Conservation (phyloP, 1,140 invertebrate genomes). For the Drosophila miranda region DNA sequence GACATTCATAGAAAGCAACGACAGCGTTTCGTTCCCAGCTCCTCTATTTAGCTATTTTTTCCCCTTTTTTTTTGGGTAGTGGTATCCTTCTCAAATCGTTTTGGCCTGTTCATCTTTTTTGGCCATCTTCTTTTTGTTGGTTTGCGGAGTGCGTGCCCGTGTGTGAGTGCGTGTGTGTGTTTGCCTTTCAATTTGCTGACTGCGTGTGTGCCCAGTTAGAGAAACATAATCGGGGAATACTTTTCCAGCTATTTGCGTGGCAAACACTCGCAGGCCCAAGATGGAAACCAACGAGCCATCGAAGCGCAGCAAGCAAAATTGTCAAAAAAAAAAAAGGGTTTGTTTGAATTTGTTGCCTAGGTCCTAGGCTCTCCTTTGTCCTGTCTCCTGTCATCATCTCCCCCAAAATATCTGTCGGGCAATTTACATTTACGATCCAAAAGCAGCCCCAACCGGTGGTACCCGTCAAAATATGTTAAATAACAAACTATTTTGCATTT, state of each 20-base stretch:
- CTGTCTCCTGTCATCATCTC: conserved; percentile 65
- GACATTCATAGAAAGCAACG: conserved; percentile 64
- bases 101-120: conserved; percentile 49
- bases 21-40: conserved; percentile 28
- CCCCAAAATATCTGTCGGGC: conserved; percentile 45
- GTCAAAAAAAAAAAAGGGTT: conserved; percentile 75
- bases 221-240: conserved; percentile 58
- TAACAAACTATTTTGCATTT: conserved; percentile 80
- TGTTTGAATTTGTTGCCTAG: conserved; percentile 9
- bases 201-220: conserved; percentile 68
- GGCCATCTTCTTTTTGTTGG: conserved; percentile 1
- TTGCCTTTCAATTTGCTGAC: conserved; percentile 71
- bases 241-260: conserved; percentile 70
- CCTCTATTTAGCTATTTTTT: conserved; percentile 10
- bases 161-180: conserved; percentile 18
- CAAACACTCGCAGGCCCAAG: conserved; percentile 51
- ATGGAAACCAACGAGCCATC: conserved; percentile 49
- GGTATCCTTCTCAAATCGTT: conserved; percentile 53
- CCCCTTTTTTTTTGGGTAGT: conserved; percentile 18
- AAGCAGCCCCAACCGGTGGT: conserved; percentile 4
- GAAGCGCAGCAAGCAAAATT: conserved; percentile 55
- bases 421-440: conserved; percentile 67
- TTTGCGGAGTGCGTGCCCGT: conserved; percentile 2
- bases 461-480: conserved; percentile 76
- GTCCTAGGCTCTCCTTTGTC: conserved; percentile 5